Conservation (phyloP, 2,888 invertebrate genomes). For the Drosophila villosipedis region DNA sequence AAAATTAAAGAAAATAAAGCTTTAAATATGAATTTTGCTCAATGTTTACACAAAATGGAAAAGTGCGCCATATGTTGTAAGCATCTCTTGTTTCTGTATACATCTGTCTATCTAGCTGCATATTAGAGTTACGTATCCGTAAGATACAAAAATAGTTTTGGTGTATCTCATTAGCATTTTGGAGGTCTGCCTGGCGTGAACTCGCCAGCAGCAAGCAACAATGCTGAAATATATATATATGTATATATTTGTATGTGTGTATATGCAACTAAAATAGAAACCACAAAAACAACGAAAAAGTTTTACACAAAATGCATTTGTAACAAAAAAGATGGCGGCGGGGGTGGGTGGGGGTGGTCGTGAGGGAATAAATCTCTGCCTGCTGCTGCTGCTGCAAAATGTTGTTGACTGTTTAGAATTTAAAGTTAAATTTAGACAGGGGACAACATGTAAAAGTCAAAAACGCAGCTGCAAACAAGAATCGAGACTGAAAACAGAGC, state of each 20-base stretch:
- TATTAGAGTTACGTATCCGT: conserved; percentile 46
- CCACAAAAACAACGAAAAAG: conserved; percentile 59
- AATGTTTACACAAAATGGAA: conserved; percentile 25
- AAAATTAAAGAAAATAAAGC: not conserved
- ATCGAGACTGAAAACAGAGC: conserved; percentile 29
- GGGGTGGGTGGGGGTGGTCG: not conserved
- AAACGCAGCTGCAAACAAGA: conserved; percentile 51
- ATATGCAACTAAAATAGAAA: conserved; percentile 51
- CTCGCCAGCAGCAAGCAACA: conserved; percentile 50
- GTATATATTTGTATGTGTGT: not conserved
- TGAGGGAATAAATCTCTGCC: conserved; percentile 36
- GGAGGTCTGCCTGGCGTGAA: conserved; percentile 65
- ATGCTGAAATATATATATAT: conserved; percentile 41
- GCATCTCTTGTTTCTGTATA: not conserved
- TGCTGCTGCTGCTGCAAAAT: conserved; percentile 61
- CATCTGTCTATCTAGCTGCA: conserved; percentile 3
- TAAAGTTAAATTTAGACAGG: conserved; percentile 72
- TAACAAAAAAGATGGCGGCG: not conserved
- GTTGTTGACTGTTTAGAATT: conserved; percentile 73
- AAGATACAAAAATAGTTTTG: conserved; percentile 65
- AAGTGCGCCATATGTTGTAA: conserved; percentile 16
- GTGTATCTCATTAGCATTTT: conserved; percentile 56
- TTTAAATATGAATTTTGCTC: not conserved
- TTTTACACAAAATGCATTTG: conserved; percentile 47
- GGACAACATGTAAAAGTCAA: conserved; percentile 35